A percentile compares a stretch with the other conserved stretches of the same genome.
These are phyloP conservation scores for Epizoanthus scotinus DNA, from an alignment of 92 coral and sea anemone species.

Conservation along the genomic window DNA sequence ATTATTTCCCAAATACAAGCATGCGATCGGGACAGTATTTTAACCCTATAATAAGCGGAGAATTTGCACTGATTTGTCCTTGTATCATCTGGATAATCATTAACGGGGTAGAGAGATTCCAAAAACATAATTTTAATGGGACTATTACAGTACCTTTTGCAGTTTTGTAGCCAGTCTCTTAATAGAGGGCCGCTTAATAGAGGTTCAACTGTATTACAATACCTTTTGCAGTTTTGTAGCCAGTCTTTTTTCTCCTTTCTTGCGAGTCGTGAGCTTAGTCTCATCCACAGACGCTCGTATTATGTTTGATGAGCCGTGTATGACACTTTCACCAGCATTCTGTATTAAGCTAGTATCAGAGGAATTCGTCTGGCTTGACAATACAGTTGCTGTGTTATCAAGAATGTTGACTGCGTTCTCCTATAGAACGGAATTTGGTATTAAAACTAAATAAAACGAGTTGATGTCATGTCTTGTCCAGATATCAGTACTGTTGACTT, in stretches of 20 bases:
- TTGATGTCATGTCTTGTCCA: not conserved
- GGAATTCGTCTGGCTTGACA: constrained; percentile 47
- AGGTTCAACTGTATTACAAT: too few species aligned
- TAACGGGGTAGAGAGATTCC: not conserved
- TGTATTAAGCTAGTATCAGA: constrained; percentile 54
- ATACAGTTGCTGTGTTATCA: constrained; percentile 64
- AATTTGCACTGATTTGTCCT: too few species aligned
- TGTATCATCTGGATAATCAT: too few species aligned
- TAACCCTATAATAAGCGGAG: too few species aligned
- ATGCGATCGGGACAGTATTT: too few species aligned
- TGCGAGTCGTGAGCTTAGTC: constrained; percentile 25
- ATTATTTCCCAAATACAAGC: too few species aligned
- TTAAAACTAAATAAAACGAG: too few species aligned
- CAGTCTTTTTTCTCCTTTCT: not conserved
- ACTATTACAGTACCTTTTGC: not conserved
- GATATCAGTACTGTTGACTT: not conserved
- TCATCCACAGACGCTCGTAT: constrained; percentile 60
- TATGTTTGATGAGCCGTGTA: constrained; percentile 76
- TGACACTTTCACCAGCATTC: constrained; percentile 73
- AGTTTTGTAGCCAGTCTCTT: not conserved
- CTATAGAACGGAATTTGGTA: constrained; percentile 21
- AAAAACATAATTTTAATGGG: not conserved
- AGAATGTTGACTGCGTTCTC: constrained; percentile 71
- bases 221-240: not conserved
- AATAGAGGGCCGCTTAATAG: too few species aligned